These are phyloP conservation scores for Scaptodrosophila lebanonensis DNA, from an alignment of 1,140 invertebrate species.

Conservation along the genomic window DNA sequence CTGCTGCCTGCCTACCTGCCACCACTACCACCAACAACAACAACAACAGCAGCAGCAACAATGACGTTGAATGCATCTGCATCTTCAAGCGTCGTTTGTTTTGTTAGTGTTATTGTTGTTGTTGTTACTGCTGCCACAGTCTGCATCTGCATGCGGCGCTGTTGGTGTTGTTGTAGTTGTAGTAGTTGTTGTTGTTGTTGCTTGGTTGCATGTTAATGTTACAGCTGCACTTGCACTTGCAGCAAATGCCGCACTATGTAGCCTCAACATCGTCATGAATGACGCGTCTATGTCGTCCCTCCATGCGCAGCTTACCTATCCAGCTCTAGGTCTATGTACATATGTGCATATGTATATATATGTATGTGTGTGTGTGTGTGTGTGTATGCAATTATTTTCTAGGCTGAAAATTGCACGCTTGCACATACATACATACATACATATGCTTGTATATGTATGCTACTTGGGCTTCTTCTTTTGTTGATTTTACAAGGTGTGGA, in stretches of 20 bases:
- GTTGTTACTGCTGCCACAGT: conserved; percentile 24
- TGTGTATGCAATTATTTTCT: conserved; percentile 70
- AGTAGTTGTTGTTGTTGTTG: conserved; percentile 13
- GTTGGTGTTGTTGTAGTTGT: conserved; percentile 17
- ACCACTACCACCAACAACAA: conserved; percentile 15
- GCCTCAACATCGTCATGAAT: conserved; percentile 56
- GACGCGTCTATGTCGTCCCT: conserved; percentile 48
- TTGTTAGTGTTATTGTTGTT: background rate
- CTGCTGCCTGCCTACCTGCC: conserved; percentile 48
- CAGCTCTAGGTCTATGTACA: background rate
- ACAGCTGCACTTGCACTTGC: conserved; percentile 73
- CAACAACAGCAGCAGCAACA: conserved; percentile 35
- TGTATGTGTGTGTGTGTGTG: background rate
- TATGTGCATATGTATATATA: background rate
- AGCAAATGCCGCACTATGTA: conserved; percentile 50
- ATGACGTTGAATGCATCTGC: conserved; percentile 67
- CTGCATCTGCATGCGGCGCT: conserved; percentile 1
- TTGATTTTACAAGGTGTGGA: conserved; percentile 75
- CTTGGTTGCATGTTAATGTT: conserved; percentile 67
- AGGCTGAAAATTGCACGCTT: conserved; percentile 67
- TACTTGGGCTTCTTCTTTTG: conserved; percentile 52
- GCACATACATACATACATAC: conserved; percentile 11
- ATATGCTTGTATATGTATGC: conserved; percentile 19
- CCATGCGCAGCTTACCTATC: background rate
- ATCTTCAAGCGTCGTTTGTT: conserved; percentile 25